phyloP scores from a whole-genome alignment of 2,797 vertebrate species.

The Bryconaethiops microstoma region DNA sequence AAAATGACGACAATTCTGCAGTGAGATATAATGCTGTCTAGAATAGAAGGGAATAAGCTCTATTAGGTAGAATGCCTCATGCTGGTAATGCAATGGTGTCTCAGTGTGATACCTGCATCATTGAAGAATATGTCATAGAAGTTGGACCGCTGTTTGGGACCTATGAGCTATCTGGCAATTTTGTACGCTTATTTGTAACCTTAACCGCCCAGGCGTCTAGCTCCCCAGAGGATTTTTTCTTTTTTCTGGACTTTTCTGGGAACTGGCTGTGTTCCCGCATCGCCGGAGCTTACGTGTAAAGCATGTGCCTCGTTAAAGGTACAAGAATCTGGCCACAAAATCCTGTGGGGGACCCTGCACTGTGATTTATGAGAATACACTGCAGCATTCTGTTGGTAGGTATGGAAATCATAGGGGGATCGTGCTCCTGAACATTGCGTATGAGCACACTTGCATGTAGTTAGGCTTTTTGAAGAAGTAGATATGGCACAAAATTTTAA shows the following conservation, averaged over 20 bases:
- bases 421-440: neutral
- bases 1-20: constrained; percentile 26
- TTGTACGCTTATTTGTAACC: constrained; percentile 32
- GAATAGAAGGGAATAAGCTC: constrained; percentile 18
- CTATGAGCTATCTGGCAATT: constrained; percentile 40
- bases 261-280: constrained; percentile 27
- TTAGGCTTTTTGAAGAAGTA: neutral
- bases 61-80: constrained; percentile 42
- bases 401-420: neutral
- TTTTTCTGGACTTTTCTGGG: constrained; percentile 21
- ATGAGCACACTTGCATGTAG: neutral
- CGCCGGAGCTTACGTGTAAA: constrained; percentile 21
- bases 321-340: constrained; percentile 34
- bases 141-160: constrained; percentile 8
- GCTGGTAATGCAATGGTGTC: constrained; percentile 46
- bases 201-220: neutral
- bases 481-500: neutral
- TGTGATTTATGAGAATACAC: constrained; percentile 39
- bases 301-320: constrained; percentile 40
- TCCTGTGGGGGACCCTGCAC: constrained; percentile 6
- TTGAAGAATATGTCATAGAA: constrained; percentile 48
- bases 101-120: constrained; percentile 44
- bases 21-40: constrained; percentile 27
- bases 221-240: constrained; percentile 21
- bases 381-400: constrained; percentile 30